Conservation (phyloP, 2,797 vertebrate species). For the Phataginus tetradactyla region DNA sequence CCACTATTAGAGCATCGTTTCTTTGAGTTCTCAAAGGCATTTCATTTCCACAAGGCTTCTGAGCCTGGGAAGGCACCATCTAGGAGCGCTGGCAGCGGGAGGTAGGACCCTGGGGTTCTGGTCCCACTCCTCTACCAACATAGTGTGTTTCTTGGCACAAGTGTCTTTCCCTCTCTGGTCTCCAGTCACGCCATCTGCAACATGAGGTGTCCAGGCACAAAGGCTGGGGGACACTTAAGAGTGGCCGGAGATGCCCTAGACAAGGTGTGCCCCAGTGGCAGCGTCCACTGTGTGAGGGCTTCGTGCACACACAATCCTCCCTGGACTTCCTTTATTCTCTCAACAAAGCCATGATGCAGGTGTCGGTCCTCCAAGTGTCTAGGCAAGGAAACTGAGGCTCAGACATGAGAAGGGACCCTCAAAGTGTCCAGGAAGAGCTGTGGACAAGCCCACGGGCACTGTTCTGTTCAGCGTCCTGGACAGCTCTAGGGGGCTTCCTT, state of each 20-base stretch:
- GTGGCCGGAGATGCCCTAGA: neutral
- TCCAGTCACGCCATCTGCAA: neutral
- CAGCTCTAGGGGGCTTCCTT: neutral
- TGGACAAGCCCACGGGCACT: rapidly evolving
- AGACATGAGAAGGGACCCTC: neutral
- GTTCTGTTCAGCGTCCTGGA: neutral
- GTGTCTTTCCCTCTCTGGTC: neutral
- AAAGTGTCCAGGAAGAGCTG: neutral
- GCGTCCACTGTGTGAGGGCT: rapidly evolving
- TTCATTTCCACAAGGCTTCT: neutral
- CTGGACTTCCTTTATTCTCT: neutral
- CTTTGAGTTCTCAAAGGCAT: neutral
- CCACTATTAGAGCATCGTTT: neutral
- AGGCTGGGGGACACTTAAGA: neutral
- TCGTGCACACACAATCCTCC: rapidly evolving
- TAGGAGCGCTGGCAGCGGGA: neutral
- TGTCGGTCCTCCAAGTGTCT: neutral
- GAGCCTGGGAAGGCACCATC: neutral
- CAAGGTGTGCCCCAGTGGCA: neutral
- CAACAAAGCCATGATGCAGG: neutral
- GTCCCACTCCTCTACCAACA: neutral
- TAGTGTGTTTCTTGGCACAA: neutral
- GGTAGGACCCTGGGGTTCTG: neutral
- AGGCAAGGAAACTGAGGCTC: neutral
- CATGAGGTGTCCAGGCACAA: neutral